These are phyloP conservation scores for Acanthurus tractus DNA, from an alignment of 2,797 vertebrate genomes.

Conservation along the genomic window DNA sequence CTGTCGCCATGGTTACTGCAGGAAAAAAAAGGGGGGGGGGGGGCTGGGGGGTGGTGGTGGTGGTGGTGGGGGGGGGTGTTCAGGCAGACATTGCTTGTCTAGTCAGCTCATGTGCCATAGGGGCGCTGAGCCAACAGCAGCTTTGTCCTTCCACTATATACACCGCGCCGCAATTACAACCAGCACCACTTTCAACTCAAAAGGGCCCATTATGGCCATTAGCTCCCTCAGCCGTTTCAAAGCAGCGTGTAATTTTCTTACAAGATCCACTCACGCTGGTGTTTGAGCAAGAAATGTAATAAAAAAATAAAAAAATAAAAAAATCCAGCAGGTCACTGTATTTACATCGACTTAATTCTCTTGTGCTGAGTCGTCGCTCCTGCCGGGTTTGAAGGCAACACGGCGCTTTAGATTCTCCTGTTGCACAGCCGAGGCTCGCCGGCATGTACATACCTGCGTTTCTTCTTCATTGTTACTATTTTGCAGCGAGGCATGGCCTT, in stretches of 20 bases:
- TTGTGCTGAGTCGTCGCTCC: not conserved
- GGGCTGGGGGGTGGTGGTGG: too few species aligned
- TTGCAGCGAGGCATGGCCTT: conserved; percentile 73
- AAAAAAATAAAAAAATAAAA: too few species aligned
- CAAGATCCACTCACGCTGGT: conserved; percentile 32
- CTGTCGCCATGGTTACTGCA: conserved; percentile 83
- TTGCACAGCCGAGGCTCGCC: conserved; percentile 24
- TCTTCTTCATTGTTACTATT: conserved; percentile 72
- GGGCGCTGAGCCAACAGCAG: conserved; percentile 62
- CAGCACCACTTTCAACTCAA: conserved; percentile 41
- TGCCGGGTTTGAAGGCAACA: conserved; percentile 1
- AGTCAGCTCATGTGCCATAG: conserved; percentile 69
- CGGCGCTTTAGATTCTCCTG: not conserved
- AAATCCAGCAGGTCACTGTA: conserved; percentile 22
- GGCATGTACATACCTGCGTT: conserved; percentile 78
- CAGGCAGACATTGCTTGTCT: conserved; percentile 70
- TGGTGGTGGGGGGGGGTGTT: too few species aligned
- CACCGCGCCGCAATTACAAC: conserved; percentile 55
- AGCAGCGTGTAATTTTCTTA: conserved; percentile 50
- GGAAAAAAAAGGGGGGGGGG: too few species aligned
- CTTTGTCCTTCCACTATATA: conserved; percentile 55
- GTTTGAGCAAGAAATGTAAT: conserved; percentile 33
- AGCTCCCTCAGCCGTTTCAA: conserved; percentile 47
- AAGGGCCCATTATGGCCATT: conserved; percentile 53
- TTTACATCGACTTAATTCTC: conserved; percentile 23